Conservation (phyloP, 2,113 vertebrate species). For the Myotis davidii region DNA sequence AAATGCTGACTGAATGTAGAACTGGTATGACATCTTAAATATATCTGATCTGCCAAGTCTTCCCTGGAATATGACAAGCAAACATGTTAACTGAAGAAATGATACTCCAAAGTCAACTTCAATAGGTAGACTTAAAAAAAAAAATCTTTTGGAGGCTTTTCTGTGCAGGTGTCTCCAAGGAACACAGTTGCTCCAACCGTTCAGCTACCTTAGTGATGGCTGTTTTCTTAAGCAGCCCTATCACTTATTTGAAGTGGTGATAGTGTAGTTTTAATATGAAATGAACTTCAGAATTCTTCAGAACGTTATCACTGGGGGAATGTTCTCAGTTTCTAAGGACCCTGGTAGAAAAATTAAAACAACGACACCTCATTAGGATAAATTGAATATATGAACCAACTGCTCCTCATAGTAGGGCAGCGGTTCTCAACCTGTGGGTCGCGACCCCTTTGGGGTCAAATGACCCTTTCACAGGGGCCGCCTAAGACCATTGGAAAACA, state of each 20-base stretch:
- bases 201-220: neutral
- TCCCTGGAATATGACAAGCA: neutral
- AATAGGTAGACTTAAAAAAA: neutral
- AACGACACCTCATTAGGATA: neutral
- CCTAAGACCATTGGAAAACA: too few species aligned
- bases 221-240: neutral
- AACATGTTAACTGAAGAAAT: neutral
- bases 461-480: too few species aligned
- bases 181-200: neutral
- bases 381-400: neutral
- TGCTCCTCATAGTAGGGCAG: neutral
- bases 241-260: neutral
- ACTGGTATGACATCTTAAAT: neutral
- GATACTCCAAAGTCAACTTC: neutral
- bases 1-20: neutral
- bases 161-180: neutral
- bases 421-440: too few species aligned
- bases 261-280: neutral
- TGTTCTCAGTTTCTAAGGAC: slow-evolving; percentile 25
- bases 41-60: neutral
- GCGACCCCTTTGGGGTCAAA: too few species aligned
- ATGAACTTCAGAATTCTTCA: neutral
- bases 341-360: neutral
- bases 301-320: neutral
- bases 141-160: neutral